phyloP scores from a whole-genome alignment of 1,140 invertebrate genomes.

The Probaryconus sp. region DNA sequence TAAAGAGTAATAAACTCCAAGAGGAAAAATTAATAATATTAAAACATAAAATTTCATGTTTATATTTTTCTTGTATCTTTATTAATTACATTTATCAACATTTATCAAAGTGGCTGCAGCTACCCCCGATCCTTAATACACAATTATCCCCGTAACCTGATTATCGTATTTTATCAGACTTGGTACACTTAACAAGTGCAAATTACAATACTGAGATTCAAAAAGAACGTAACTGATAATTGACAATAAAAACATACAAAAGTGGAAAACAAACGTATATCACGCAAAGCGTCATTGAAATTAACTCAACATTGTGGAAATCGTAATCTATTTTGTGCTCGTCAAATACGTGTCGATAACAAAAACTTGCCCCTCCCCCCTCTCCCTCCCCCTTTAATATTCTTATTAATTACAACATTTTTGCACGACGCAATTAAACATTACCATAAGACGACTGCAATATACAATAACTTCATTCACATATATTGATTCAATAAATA shows the following conservation, averaged over 20 bases:
- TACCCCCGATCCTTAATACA: conserved; percentile 46
- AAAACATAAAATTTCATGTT: conserved; percentile 32
- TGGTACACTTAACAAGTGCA: conserved; percentile 39
- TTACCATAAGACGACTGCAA: conserved; percentile 31
- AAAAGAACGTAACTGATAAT: conserved; percentile 25
- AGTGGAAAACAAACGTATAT: conserved; percentile 39
- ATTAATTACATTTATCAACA: conserved; percentile 52
- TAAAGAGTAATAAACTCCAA: background rate
- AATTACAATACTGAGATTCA: conserved; percentile 56
- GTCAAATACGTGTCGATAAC: conserved; percentile 41
- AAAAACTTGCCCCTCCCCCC: conserved; percentile 1
- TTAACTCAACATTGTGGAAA: conserved; percentile 17
- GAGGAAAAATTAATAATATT: conserved; percentile 18
- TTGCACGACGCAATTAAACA: conserved; percentile 28
- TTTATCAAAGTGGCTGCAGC: conserved; percentile 45
- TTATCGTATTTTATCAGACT: conserved; percentile 47
- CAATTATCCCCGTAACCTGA: conserved; percentile 34
- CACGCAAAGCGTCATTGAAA: conserved; percentile 23
- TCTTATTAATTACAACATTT: conserved; percentile 36
- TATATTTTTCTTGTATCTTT: conserved; percentile 30
- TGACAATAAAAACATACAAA: conserved; percentile 33
- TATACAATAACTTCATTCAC: conserved; percentile 40
- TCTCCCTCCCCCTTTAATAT: too few species aligned
- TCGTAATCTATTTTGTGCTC: conserved; percentile 36
- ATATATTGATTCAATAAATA: conserved; percentile 40